Evolutionary conservation across 2,113 vertebrate genomes (phyloP).

Genomic region (Neolamprologus kungweensis): DNA sequence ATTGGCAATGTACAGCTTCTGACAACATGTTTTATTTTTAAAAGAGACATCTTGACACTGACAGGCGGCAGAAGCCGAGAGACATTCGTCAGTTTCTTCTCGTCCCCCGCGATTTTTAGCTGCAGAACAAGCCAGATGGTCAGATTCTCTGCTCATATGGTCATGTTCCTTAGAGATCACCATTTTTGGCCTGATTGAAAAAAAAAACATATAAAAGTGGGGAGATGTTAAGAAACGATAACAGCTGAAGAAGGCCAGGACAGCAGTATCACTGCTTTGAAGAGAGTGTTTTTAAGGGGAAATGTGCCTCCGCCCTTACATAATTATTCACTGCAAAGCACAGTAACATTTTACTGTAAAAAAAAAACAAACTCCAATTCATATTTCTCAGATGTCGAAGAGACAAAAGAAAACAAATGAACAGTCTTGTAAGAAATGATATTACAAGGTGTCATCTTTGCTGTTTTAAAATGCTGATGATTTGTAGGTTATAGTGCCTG

Average conservation of each 20-base stretch:
- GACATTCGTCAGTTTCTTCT: constrained; percentile 25
- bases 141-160: constrained; percentile 54
- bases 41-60: constrained; percentile 52
- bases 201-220: neutral
- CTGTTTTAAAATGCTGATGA: neutral
- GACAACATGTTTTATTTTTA: constrained; percentile 48
- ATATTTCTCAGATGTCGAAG: neutral
- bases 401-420: neutral
- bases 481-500: neutral
- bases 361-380: neutral
- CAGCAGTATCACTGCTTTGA: neutral
- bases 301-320: neutral
- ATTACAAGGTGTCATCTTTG: neutral
- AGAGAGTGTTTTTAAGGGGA: neutral
- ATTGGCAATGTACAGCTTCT: neutral
- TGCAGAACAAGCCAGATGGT: constrained; percentile 59
- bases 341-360: neutral
- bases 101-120: constrained; percentile 17
- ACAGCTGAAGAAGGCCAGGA: neutral
- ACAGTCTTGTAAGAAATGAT: neutral
- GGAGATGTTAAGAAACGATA: neutral
- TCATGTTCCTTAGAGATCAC: constrained; percentile 34
- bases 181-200: neutral
- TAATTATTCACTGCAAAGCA: neutral
- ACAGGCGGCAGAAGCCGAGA: constrained; percentile 43